phyloP scores from a whole-genome alignment of 2,113 vertebrate species.

The Pogonocichla stellata region DNA sequence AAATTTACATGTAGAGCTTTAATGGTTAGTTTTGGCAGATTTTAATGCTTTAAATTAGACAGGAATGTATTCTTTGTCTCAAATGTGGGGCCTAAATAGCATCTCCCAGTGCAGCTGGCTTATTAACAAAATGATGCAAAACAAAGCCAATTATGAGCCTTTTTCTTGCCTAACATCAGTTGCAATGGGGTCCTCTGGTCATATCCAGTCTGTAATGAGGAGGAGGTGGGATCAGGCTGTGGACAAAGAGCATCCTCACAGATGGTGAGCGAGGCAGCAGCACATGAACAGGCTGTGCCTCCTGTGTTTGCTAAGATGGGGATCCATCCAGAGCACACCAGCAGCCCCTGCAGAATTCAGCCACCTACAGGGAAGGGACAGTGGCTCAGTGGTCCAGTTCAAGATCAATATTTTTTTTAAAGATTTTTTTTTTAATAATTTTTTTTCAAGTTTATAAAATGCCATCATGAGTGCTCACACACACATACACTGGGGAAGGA shows the following conservation, averaged over 20 bases:
- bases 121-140: not conserved
- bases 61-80: not conserved
- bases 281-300: not conserved
- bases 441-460: not conserved
- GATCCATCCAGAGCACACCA: not conserved
- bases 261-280: not conserved
- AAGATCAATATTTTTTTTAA: not conserved
- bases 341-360: not conserved
- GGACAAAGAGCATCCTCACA: constrained; percentile 12
- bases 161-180: not conserved
- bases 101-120: not conserved
- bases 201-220: not conserved
- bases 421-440: too few species aligned
- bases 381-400: not conserved
- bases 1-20: not conserved
- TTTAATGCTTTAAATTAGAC: constrained; percentile 18
- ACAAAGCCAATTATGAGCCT: not conserved
- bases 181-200: not conserved
- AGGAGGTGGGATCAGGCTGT: not conserved
- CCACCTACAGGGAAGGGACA: not conserved
- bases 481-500: not conserved
- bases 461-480: not conserved
- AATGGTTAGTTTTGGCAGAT: not conserved
- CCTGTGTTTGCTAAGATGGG: not conserved
- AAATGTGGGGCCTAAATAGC: not conserved